A percentile compares a stretch with the other conserved stretches of the same genome.
Conservation (phyloP, 2,888 invertebrate genomes). For the Metellina segmentata region DNA sequence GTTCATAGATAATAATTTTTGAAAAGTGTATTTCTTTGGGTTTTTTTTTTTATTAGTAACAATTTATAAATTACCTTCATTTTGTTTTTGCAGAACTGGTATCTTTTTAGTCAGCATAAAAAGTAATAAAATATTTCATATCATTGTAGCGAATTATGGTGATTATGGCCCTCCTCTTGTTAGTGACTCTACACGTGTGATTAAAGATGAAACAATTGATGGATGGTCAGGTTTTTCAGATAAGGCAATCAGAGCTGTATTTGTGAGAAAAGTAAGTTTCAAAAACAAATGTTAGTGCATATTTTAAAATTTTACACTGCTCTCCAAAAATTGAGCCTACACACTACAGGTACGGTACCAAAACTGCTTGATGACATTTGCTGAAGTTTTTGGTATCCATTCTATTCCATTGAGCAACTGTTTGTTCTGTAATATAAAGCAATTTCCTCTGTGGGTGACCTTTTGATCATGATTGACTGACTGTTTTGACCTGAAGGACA, state of each 20-base stretch:
- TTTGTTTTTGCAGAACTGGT: background rate
- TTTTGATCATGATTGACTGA: too few relatives aligned
- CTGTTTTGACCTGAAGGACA: too few relatives aligned
- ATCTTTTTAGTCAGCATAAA: background rate
- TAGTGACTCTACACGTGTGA: background rate
- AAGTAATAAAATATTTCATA: background rate
- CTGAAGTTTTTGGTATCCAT: too few relatives aligned
- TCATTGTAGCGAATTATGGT: constrained; percentile 26
- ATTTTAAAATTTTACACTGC: too few relatives aligned
- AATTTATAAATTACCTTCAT: background rate
- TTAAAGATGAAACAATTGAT: constrained; percentile 4
- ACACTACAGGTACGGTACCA: too few relatives aligned
- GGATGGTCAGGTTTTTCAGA: constrained; percentile 75
- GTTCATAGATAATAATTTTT: background rate
- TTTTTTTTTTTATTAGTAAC: background rate
- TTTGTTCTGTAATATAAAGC: too few relatives aligned
- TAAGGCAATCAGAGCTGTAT: constrained; percentile 75
- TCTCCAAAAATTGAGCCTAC: too few relatives aligned
- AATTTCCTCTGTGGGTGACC: too few relatives aligned
- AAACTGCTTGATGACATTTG: too few relatives aligned
- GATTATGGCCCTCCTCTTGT: constrained; percentile 42
- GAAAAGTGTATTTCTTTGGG: background rate
- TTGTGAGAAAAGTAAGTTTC: constrained; percentile 73
- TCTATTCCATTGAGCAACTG: too few relatives aligned
- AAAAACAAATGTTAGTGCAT: too few relatives aligned